Percentiles rank a stretch among this genome's conserved stretches.
Evolutionary conservation across 2,797 vertebrate genomes (phyloP).

Genomic region (Hyperoplus immaculatus): DNA sequence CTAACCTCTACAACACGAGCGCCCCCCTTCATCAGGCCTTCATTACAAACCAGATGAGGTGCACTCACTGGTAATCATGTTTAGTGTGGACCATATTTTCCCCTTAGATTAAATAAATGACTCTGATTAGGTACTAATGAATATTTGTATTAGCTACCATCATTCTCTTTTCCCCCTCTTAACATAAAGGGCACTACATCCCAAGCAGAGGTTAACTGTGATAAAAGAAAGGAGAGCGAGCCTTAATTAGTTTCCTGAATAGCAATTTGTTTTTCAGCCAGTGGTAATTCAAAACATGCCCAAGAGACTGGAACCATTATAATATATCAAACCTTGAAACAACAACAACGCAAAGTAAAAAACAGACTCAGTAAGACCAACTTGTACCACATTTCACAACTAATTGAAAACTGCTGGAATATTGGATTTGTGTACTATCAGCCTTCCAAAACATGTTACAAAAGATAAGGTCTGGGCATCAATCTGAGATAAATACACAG

Average conservation of each 20-base stretch:
- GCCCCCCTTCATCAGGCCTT: neutral
- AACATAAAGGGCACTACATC: neutral
- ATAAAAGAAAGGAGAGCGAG: neutral
- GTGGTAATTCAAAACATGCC: constrained; percentile 16
- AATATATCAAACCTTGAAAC: constrained; percentile 2
- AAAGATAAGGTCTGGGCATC: no score
- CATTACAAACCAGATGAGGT: neutral
- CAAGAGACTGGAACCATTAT: neutral
- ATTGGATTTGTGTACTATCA: neutral
- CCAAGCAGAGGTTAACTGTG: constrained; percentile 3
- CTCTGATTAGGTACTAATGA: neutral
- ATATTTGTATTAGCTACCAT: neutral
- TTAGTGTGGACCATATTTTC: neutral
- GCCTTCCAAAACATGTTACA: no score
- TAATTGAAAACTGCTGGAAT: neutral
- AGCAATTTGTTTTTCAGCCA: constrained; percentile 15
- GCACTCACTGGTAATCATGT: neutral
- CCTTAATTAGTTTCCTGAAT: constrained; percentile 2
- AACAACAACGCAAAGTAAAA: constrained; percentile 3
- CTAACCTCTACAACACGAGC: neutral
- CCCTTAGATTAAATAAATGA: neutral
- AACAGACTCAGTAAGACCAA: neutral
- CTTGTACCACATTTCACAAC: neutral
- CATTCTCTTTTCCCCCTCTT: neutral
- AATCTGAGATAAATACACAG: neutral